These are phyloP conservation scores for Antigone vipio DNA, from an alignment of 2,113 vertebrate species.

Conservation along the genomic window DNA sequence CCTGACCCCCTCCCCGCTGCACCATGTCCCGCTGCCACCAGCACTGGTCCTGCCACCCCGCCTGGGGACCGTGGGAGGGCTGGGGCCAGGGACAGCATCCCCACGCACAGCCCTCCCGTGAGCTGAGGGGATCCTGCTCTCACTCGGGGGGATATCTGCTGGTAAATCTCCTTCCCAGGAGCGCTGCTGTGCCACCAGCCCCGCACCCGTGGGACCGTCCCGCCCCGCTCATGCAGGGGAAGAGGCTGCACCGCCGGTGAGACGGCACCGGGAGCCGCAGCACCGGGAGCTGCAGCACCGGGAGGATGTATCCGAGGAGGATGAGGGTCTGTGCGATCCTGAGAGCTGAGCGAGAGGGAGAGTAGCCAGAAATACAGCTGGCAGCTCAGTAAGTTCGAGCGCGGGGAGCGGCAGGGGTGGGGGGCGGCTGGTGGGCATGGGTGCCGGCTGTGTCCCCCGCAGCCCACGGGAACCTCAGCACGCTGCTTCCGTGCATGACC, in stretches of 20 bases:
- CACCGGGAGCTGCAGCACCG: neutral
- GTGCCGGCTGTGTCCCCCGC: neutral
- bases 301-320: neutral
- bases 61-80: neutral
- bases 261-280: neutral
- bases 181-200: neutral
- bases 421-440: neutral
- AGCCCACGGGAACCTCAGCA: neutral
- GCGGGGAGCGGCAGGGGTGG: rapidly evolving
- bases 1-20: too few relatives aligned
- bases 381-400: neutral
- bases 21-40: neutral
- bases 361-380: neutral
- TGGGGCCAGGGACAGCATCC: neutral
- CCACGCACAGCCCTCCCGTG: rapidly evolving
- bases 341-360: neutral
- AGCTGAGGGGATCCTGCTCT: neutral
- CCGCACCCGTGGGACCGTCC: rapidly evolving
- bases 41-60: neutral
- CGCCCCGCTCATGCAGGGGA: neutral
- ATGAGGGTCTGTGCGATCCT: neutral
- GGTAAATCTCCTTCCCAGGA: neutral
- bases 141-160: neutral
- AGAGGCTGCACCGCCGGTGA: neutral
- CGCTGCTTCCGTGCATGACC: rapidly evolving